phyloP scores from a whole-genome alignment of 1,140 invertebrate genomes.

The Drosophila parabipectinata region DNA sequence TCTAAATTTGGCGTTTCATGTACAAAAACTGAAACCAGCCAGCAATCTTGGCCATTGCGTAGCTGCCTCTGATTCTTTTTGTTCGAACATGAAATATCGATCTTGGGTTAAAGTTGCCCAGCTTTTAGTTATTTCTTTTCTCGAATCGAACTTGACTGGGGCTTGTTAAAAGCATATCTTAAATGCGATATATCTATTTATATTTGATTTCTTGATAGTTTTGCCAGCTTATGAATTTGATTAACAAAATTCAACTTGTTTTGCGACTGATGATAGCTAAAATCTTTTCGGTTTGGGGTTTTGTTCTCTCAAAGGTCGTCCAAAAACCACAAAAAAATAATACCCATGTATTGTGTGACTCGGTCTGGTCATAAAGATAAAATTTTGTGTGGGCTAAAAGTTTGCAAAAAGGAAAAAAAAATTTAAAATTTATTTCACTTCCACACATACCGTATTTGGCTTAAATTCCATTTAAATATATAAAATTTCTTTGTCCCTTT shows the following conservation, averaged over 20 bases:
- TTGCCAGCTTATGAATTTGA: slow-evolving; percentile 67
- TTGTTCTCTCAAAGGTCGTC: slow-evolving; percentile 76
- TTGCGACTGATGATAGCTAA: slow-evolving; percentile 52
- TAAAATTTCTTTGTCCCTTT: slow-evolving; percentile 41
- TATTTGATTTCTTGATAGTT: slow-evolving; percentile 42
- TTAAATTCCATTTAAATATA: slow-evolving; percentile 34
- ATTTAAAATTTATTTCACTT: slow-evolving; percentile 45
- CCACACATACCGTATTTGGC: slow-evolving; percentile 16
- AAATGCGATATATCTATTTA: slow-evolving; percentile 40
- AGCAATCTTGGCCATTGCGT: slow-evolving; percentile 15
- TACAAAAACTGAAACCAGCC: background rate
- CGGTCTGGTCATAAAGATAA: slow-evolving; percentile 41
- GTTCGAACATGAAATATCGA: slow-evolving; percentile 31
- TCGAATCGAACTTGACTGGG: slow-evolving; percentile 36
- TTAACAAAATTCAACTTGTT: slow-evolving; percentile 74
- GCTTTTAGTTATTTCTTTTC: slow-evolving; percentile 9
- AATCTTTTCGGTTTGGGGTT: slow-evolving; percentile 53
- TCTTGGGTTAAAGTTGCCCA: slow-evolving; percentile 28
- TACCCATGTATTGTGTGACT: slow-evolving; percentile 32
- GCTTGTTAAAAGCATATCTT: slow-evolving; percentile 55
- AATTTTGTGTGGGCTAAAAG: slow-evolving; percentile 36
- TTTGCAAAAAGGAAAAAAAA: slow-evolving; percentile 23
- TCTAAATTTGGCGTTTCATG: slow-evolving; percentile 66
- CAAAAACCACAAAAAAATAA: slow-evolving; percentile 31
- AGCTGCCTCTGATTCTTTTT: slow-evolving; percentile 24